A percentile compares a stretch with the other conserved stretches of the same genome.
Evolutionary conservation across 1,140 invertebrate genomes (phyloP).

Genomic region (Cydia strobilella): DNA sequence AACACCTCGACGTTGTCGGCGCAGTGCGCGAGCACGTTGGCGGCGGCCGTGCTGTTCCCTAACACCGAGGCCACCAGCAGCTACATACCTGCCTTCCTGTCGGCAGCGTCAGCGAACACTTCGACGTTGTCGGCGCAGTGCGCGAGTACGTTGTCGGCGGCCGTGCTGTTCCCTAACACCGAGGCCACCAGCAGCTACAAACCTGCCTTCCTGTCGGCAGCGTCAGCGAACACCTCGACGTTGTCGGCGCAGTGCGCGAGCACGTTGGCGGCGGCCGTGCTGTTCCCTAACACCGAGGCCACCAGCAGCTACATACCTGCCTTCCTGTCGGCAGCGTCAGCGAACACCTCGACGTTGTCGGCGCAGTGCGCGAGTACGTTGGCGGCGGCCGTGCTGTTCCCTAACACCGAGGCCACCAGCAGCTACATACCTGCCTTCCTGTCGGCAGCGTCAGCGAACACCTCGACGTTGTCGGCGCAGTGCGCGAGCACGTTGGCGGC

Average conservation of each 20-base stretch:
- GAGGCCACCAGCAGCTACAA: no score
- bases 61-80: slow-evolving; percentile 39
- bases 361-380: slow-evolving; percentile 44
- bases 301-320: no score
- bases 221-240: slow-evolving; percentile 59
- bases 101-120: no score
- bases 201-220: slow-evolving; percentile 58
- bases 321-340: no score
- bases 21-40: no score
- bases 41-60: no score
- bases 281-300: background rate
- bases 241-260: slow-evolving; percentile 41
- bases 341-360: slow-evolving; percentile 63
- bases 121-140: no score
- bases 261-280: background rate
- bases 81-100: no score
- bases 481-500: background rate
- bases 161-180: no score
- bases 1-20: no score
- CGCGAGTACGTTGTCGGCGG: no score
- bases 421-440: slow-evolving; percentile 64
- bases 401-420: slow-evolving; percentile 34
- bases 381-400: no score
- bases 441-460: slow-evolving; percentile 57
- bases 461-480: slow-evolving; percentile 50